These are phyloP conservation scores for Ferrisia virgata DNA, from an alignment of 2,888 invertebrate species.

Conservation along the genomic window DNA sequence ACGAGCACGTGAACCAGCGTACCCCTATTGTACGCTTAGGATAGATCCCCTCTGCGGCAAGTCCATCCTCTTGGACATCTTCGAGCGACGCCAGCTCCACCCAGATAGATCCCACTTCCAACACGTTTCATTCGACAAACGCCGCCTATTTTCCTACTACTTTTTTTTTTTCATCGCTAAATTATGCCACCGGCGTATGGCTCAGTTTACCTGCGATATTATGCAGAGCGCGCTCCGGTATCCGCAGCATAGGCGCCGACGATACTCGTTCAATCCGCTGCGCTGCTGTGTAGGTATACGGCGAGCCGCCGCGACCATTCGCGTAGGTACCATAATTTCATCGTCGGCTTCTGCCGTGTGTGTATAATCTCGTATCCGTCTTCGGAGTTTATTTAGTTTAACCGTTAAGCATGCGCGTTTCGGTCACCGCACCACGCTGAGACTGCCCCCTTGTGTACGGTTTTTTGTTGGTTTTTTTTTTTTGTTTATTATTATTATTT, in stretches of 20 bases:
- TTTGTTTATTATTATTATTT: not conserved
- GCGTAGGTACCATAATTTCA: not conserved
- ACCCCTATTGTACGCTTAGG: not conserved
- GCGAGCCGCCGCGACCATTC: not conserved
- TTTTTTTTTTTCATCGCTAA: no score
- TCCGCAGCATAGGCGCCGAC: not conserved
- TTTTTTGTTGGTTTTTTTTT: not conserved
- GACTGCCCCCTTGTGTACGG: slow-evolving; percentile 35
- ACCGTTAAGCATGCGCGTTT: slow-evolving; percentile 37
- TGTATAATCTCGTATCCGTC: slow-evolving; percentile 8
- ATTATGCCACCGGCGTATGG: not conserved
- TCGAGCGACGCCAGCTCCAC: not conserved
- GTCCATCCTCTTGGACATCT: not conserved
- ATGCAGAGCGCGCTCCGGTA: not conserved
- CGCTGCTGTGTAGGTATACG: not conserved
- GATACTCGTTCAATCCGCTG: not conserved
- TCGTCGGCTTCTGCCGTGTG: not conserved
- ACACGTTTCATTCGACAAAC: not conserved
- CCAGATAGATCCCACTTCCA: not conserved
- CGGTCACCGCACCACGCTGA: slow-evolving; percentile 26
- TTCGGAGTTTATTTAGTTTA: slow-evolving; percentile 4
- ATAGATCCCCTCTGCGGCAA: not conserved
- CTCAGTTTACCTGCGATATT: not conserved
- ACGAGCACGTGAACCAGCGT: not conserved
- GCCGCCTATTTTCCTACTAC: not conserved